Evolutionary conservation across 2,797 vertebrate genomes (phyloP).

Genomic region (Anas bernieri): DNA sequence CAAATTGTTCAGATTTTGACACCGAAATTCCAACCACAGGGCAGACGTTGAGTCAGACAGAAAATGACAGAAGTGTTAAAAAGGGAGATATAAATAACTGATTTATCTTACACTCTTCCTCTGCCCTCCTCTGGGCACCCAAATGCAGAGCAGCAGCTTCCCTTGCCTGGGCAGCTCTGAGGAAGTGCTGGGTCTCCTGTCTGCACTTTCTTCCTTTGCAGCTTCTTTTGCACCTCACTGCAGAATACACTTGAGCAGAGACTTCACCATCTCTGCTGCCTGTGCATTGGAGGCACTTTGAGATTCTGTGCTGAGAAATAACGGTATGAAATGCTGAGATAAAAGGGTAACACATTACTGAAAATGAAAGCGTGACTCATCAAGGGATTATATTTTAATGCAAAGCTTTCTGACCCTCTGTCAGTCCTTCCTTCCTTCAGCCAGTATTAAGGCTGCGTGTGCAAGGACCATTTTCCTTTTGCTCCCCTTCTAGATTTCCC

Average conservation of each 20-base stretch:
- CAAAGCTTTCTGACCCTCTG: neutral
- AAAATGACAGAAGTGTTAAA: neutral
- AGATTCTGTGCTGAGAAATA: neutral
- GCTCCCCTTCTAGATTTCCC: neutral
- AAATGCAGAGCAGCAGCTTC: neutral
- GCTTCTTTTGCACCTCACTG: neutral
- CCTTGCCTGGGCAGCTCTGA: neutral
- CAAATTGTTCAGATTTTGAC: neutral
- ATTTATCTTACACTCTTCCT: neutral
- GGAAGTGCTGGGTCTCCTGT: neutral
- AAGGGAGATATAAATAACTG: neutral
- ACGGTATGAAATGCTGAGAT: neutral
- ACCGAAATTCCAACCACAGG: neutral
- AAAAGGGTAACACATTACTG: neutral
- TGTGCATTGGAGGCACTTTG: neutral
- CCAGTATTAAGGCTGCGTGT: neutral
- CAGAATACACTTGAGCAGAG: neutral
- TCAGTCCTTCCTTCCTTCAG: neutral
- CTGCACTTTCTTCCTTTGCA: neutral
- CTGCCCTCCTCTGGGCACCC: neutral
- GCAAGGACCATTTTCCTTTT: neutral
- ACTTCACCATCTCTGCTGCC: neutral
- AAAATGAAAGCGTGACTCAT: neutral
- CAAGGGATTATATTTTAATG: neutral
- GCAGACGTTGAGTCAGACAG: neutral